Base-by-base conservation (phyloP, 2,888 invertebrate genomes). In the Drosophila sordidapex region DNA sequence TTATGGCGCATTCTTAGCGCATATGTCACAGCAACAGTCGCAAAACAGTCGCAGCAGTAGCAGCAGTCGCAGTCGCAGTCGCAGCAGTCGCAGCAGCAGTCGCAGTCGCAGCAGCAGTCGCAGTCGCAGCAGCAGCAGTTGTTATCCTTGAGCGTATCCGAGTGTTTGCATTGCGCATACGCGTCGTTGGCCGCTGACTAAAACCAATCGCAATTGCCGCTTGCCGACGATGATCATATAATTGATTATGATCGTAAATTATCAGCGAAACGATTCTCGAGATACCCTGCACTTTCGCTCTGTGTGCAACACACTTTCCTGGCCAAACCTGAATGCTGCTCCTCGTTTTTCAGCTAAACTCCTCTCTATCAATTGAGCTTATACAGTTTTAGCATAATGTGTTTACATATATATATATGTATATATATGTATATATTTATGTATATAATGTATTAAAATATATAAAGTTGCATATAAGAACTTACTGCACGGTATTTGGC, bases 1-100 rank as follows among this genome's bases (percentile, higher is more conserved):
- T 85, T 75, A 87, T 83, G 73, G 84, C 84, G 70, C 88, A 85
- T 85, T 85, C 88, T 85, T 88, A 25, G 75, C 76, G 79, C 76
- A 85, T 85, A 84, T 87, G 83, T 84, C 88, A 84, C 70, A 80
- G 69, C 36, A 36, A 3, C 36, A 36, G 36, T 36, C 35, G 35
- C 29, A 8, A 29, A 29, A 29, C 11, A 13, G 33, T 13, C 11
- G 38, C 60, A 58, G 27, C 52, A 6, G 35, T 33, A 46, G 38
- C n/a, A 63, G 52, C 70, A 54, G 54, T 38, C 35, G 27, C 27
- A 27, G 31, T 31, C 5, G 31, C 36, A 2, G 27, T 5, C 21
- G 11, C 64, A 58, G 51, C 67, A 62, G 31, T 2, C 43, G 31
- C 40, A 4, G 35, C 38, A 15, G 29, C 54, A 10, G 43, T 31